Evolutionary conservation across 1,140 invertebrate species (phyloP), one percentile per base, ranked within the genome.

Genomic region (Lerema accius): DNA sequence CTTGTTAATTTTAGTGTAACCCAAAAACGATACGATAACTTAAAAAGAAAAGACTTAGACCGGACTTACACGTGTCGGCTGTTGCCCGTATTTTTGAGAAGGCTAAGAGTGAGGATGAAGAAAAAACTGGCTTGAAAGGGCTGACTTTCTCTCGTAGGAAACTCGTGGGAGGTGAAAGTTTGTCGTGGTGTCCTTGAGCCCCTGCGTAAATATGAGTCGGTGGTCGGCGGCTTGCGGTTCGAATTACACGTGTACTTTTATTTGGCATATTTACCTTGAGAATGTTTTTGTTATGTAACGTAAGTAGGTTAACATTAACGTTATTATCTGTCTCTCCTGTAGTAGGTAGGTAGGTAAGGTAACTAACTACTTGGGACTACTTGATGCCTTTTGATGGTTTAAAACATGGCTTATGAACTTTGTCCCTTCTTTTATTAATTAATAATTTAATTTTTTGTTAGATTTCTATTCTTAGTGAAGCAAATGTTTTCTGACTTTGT

Each of bases 161-260:
- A 61, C 55, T 71, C 65, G 72, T 73, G 65, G 71, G 75, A 76
- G 79, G 80, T 81, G 82, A 84, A 84, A 84, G 82, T 81, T 66
- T 67, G 75, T 77, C 75, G 69, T 77, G 67, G 59, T 71, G 77
- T 77, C 77, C 77, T 77, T 80, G 74, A 70, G 53, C 55, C 66
- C 65, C 69, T 71, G 39, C 42, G 65, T 66, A 61, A 61, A 68
- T 40, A 40, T 26, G 43, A 46, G 39, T 19, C 60, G 66, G 49
- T 51, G 4, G 4, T 4, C 28, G 28, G 4, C 35, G 37, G 40
- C 53, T 19, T 40, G 28, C 6, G 53, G 53, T 28, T 56, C 53
- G 14, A 17, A 35, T 56, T 56, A 56, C 53, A 42, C 5, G 17
- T 16, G 32, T 7, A 39, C 16, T 39, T 51, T 51, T 51, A 51